These are phyloP conservation scores for Apocrypta bakeri DNA, from an alignment of 1,140 invertebrate species.

Conservation along the genomic window DNA sequence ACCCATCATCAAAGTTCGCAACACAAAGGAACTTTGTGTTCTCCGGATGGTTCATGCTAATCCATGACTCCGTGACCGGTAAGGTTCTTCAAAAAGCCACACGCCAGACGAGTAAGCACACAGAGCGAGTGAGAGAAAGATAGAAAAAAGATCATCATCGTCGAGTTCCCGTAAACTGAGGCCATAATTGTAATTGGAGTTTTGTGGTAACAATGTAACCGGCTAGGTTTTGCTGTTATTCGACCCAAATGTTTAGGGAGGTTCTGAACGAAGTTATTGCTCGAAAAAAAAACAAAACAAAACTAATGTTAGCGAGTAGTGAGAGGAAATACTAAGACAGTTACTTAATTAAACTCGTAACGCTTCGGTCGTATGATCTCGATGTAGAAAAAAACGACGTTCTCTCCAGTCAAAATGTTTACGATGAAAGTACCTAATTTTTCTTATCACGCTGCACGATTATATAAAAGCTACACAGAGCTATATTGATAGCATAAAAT, in stretches of 20 bases:
- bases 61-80: background rate
- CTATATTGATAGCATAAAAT: no score
- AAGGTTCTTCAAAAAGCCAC: background rate
- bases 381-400: no score
- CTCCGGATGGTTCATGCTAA: no score
- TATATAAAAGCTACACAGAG: background rate
- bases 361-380: background rate
- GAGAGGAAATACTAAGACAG: background rate
- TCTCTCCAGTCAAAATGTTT: no score
- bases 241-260: slow-evolving; percentile 26
- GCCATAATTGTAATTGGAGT: slow-evolving; percentile 37
- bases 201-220: slow-evolving; percentile 21
- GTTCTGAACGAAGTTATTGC: background rate
- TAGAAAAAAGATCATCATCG: background rate
- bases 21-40: slow-evolving; percentile 9
- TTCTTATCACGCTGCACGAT: background rate
- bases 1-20: background rate
- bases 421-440: no score
- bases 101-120: background rate
- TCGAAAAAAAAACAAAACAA: background rate
- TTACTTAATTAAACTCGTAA: slow-evolving; percentile 9
- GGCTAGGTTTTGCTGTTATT: slow-evolving; percentile 24
- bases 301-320: background rate
- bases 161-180: slow-evolving; percentile 3
- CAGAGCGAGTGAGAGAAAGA: background rate